Evolutionary conservation across 2,888 invertebrate species (phyloP).

Genomic region (Acanthococcus lagerstroemiae): DNA sequence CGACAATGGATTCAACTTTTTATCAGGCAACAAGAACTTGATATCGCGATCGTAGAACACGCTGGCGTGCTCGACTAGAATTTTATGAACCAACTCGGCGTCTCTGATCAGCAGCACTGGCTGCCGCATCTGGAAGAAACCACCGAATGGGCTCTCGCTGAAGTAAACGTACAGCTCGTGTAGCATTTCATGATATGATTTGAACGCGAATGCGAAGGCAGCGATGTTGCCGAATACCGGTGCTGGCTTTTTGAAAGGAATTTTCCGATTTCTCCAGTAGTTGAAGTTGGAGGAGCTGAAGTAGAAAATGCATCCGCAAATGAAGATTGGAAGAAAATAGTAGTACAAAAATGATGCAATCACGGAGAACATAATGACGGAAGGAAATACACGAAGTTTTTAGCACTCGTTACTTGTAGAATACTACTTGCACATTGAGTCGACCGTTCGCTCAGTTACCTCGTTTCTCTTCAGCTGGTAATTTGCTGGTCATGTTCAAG

Average conservation of each 20-base stretch:
- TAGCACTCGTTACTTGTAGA: too few species aligned
- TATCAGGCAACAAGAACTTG: constrained; percentile 14
- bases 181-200: constrained; percentile 2
- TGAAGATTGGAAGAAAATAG: too few species aligned
- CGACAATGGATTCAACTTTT: constrained; percentile 33
- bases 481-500: too few species aligned
- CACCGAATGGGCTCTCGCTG: constrained; percentile 36
- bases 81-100: constrained; percentile 16
- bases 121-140: constrained; percentile 24
- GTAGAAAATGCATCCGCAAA: too few species aligned
- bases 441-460: too few species aligned
- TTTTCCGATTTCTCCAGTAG: constrained; percentile 43
- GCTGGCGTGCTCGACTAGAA: constrained; percentile 35
- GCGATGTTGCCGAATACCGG: constrained; percentile 42
- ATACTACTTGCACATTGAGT: too few species aligned
- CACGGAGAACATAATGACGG: too few species aligned
- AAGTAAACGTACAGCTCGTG: constrained; percentile 8
- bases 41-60: constrained; percentile 33
- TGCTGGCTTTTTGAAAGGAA: constrained; percentile 41
- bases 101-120: constrained; percentile 30
- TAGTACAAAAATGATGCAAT: too few species aligned
- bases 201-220: neutral
- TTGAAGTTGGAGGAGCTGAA: constrained; percentile 40
- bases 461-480: too few species aligned
- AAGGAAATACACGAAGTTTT: too few species aligned